phyloP scores from a whole-genome alignment of 2,113 vertebrate species.

The Alouatta palliata region DNA sequence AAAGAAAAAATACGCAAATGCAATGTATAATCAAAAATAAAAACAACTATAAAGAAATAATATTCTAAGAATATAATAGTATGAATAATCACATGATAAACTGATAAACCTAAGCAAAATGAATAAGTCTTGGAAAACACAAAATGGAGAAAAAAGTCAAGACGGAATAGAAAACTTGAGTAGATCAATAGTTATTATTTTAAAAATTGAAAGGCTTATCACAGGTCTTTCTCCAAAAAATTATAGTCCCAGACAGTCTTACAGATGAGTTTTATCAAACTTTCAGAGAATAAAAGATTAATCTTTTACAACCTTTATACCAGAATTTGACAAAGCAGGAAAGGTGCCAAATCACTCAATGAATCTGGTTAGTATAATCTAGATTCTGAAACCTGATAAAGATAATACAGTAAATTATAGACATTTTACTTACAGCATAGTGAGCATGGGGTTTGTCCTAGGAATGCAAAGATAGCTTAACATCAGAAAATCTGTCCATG shows the following conservation, averaged over 20 bases:
- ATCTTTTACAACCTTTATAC: neutral
- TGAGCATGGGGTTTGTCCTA: neutral
- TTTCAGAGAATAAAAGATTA: neutral
- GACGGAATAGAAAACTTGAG: neutral
- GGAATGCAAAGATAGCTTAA: neutral
- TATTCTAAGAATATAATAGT: neutral
- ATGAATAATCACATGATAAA: neutral
- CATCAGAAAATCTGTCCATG: neutral
- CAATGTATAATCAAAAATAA: neutral
- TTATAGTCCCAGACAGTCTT: neutral
- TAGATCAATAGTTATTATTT: neutral
- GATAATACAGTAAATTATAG: neutral
- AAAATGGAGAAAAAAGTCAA: neutral
- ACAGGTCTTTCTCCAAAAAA: neutral
- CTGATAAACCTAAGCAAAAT: neutral
- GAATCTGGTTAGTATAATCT: neutral
- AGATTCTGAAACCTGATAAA: neutral
- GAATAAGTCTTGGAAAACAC: neutral
- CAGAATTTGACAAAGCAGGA: conserved; percentile 23
- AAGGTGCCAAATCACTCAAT: neutral
- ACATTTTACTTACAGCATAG: neutral
- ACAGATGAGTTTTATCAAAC: neutral
- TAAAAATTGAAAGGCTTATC: neutral
- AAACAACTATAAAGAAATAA: neutral
- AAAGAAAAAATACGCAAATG: neutral